Evolutionary conservation across 2,888 invertebrate genomes (phyloP).

Genomic region (Cyclophora albipunctata): DNA sequence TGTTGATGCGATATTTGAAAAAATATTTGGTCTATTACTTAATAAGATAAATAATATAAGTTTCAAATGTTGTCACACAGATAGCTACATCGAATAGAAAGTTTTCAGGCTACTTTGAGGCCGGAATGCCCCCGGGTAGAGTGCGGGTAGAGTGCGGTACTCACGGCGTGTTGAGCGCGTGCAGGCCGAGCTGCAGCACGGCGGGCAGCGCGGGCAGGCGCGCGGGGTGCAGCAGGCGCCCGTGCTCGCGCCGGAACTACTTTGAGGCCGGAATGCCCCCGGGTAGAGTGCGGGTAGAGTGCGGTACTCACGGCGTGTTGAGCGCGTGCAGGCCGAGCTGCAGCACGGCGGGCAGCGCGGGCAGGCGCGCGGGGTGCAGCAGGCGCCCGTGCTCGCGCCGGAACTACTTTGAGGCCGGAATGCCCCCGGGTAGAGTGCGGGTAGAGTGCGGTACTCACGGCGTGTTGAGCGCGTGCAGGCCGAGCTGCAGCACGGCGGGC

Average conservation of each 20-base stretch:
- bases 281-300: neutral
- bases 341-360: slow-evolving; percentile 92
- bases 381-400: slow-evolving; percentile 94
- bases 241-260: slow-evolving; percentile 96
- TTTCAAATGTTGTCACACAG: too few species aligned
- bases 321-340: slow-evolving; percentile 95
- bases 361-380: slow-evolving; percentile 93
- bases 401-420: too few species aligned
- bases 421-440: neutral
- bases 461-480: slow-evolving; percentile 95
- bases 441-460: slow-evolving; percentile 52
- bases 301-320: slow-evolving; percentile 82
- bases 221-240: slow-evolving; percentile 93
- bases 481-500: slow-evolving; percentile 92
- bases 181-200: slow-evolving; percentile 92
- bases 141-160: neutral
- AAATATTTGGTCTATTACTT: too few species aligned
- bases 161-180: slow-evolving; percentile 92
- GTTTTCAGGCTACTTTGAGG: too few species aligned
- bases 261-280: too few species aligned
- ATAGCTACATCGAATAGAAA: too few species aligned
- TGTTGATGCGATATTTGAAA: too few species aligned
- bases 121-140: too few species aligned
- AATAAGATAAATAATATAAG: too few species aligned
- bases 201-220: slow-evolving; percentile 94